Conservation (phyloP, 2,888 invertebrate species). For the Temnothorax ravouxi region DNA sequence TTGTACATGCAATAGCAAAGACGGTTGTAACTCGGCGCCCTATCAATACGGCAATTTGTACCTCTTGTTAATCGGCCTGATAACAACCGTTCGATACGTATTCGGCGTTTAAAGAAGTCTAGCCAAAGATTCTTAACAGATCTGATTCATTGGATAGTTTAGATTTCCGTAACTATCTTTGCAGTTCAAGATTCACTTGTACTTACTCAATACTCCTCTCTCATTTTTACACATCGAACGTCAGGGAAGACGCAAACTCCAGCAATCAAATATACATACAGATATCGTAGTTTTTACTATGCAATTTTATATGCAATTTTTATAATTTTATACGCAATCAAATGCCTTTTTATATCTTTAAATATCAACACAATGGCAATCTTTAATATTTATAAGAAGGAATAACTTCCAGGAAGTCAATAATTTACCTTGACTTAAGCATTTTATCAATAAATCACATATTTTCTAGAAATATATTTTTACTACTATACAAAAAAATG, state of each 20-base stretch:
- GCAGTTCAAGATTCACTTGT: constrained; percentile 62
- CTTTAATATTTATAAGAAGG: constrained; percentile 24
- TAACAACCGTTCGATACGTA: constrained; percentile 68
- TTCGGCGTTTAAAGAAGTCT: constrained; percentile 39
- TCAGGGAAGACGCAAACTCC: constrained; percentile 45
- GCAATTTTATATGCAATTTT: constrained; percentile 24
- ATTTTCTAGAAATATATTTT: constrained; percentile 67
- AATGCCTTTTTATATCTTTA: constrained; percentile 58
- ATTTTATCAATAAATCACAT: constrained; percentile 36
- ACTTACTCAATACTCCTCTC: constrained; percentile 65
- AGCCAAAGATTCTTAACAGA: constrained; percentile 66
- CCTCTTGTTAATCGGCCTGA: constrained; percentile 54
- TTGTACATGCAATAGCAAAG: constrained; percentile 97
- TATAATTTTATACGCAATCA: constrained; percentile 31
- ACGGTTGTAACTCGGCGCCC: constrained; percentile 93
- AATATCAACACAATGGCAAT: not conserved
- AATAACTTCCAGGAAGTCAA: constrained; percentile 32
- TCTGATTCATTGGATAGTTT: constrained; percentile 49
- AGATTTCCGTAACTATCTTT: constrained; percentile 52
- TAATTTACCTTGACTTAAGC: constrained; percentile 24
- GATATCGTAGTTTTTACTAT: constrained; percentile 6
- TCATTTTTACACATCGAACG: constrained; percentile 50
- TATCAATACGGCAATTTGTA: constrained; percentile 65
- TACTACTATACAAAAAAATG: constrained; percentile 47
- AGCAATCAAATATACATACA: constrained; percentile 22